These are phyloP conservation scores for Eira barbara DNA, from an alignment of 2,113 vertebrate genomes.

Conservation along the genomic window DNA sequence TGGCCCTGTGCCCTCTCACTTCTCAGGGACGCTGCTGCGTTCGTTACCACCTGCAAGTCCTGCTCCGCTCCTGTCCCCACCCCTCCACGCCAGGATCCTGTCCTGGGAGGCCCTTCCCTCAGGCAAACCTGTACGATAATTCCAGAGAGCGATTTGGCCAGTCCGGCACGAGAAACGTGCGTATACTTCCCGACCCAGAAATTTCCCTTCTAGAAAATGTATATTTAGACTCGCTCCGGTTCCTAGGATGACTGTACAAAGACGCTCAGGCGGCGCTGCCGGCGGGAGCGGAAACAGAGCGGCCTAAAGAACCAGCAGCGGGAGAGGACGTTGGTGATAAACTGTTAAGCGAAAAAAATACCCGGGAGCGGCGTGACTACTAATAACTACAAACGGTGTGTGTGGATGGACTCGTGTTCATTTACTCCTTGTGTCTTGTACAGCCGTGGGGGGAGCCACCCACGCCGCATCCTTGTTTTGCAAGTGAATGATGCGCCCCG, in stretches of 20 bases:
- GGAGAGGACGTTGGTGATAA: neutral
- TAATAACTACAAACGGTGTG: neutral
- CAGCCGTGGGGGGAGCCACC: neutral
- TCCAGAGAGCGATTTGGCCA: constrained; percentile 4
- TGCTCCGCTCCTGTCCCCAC: neutral
- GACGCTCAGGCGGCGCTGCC: neutral
- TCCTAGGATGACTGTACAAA: neutral
- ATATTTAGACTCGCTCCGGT: constrained; percentile 33
- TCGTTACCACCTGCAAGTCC: neutral
- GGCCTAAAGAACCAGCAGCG: neutral
- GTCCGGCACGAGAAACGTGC: neutral
- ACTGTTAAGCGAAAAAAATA: neutral
- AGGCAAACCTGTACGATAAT: neutral
- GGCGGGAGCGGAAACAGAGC: neutral
- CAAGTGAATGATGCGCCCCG: neutral
- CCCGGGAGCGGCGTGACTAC: neutral
- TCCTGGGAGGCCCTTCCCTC: neutral
- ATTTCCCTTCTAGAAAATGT: constrained; percentile 30
- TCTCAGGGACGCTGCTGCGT: neutral
- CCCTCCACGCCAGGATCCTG: neutral
- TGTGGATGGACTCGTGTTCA: neutral
- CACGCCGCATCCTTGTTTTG: neutral
- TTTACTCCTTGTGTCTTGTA: neutral
- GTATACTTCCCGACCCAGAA: constrained; percentile 22
- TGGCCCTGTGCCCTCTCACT: neutral